phyloP scores from a whole-genome alignment of 2,888 invertebrate genomes.

The Crepidodera aurea region DNA sequence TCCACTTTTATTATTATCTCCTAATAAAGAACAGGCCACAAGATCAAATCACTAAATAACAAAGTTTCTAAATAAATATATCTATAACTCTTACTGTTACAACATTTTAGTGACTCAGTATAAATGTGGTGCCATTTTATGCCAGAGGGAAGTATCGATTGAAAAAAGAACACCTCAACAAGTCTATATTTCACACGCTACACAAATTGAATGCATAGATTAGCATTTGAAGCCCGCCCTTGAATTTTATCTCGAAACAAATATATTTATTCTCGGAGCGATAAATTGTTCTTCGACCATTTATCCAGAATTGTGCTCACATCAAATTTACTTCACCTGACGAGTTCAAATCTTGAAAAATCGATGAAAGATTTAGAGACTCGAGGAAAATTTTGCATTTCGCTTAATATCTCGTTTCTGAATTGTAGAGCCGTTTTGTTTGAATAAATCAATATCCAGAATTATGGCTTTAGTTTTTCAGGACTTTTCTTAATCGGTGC shows the following conservation, averaged over 20 bases:
- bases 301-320: slow-evolving; percentile 3
- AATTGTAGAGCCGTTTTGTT: too few relatives aligned
- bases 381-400: not conserved
- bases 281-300: not conserved
- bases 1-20: too few relatives aligned
- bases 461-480: too few relatives aligned
- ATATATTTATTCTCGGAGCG: slow-evolving; percentile 1
- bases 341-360: slow-evolving; percentile 6
- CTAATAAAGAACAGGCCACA: too few relatives aligned
- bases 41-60: too few relatives aligned
- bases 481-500: too few relatives aligned
- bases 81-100: too few relatives aligned
- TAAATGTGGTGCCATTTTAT: too few relatives aligned
- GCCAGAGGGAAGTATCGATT: not conserved
- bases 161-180: slow-evolving; percentile 5
- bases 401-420: not conserved
- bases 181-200: not conserved
- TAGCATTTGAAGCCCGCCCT: slow-evolving; percentile 1
- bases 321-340: slow-evolving; percentile 6
- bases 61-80: too few relatives aligned
- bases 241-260: slow-evolving; percentile 5
- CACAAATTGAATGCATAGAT: slow-evolving; percentile 6
- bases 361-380: not conserved
- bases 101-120: too few relatives aligned
- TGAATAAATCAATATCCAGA: too few relatives aligned